Base-by-base conservation (phyloP, 2,113 vertebrate species). In the Anhinga anhinga region DNA sequence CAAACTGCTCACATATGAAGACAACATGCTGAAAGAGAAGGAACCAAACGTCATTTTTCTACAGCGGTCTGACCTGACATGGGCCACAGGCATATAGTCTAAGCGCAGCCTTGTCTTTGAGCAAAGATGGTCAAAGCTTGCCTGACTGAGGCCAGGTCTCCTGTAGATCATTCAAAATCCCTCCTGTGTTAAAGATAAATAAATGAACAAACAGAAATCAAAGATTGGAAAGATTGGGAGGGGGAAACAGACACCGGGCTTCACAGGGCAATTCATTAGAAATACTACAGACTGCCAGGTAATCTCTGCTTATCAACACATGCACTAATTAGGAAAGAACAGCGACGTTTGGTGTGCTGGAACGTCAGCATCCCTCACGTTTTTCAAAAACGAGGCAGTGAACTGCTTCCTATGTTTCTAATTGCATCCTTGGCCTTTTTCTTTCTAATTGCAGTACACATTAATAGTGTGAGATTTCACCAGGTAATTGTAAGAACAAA, bases 351-450 rank as follows among this genome's bases (percentile, higher is more conserved):
- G 34, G 47, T 53, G 42, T 19, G 29, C 71, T 56, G 36, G 53
- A 90, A 92, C 9, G 0, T 25, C 10, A 0, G 61, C 69, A 92
- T 71, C 82, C 22, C 18, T 87, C 36, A 56, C 1, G 0, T 45
- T 77, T 80, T 76, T 65, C 3, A 74, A 62, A 85, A 67, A 42
- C 52, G 21, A 86, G 17, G 29, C 69, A 86, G 30, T n/a, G n/a
- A 96, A 92, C 84, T 56, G 93, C 56, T 88, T 82, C 83, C 73
- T 69, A 19, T 27, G 44, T 80, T 87, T 89, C 86, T 92, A 96
- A 87, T 80, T 55, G 56, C 56, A 90, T 70, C 62, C 62, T 58
- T 69, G 34, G 70, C 82, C 66, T 89, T 76, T 85, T 78, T 47
- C 78, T 84, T 95, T 91, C 63, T 93, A 95, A 87, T 77, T 90